These are phyloP conservation scores for Hydractinia echinata DNA, from an alignment of 30 jellyfish, hydroid and myxozoan species.

Conservation along the genomic window DNA sequence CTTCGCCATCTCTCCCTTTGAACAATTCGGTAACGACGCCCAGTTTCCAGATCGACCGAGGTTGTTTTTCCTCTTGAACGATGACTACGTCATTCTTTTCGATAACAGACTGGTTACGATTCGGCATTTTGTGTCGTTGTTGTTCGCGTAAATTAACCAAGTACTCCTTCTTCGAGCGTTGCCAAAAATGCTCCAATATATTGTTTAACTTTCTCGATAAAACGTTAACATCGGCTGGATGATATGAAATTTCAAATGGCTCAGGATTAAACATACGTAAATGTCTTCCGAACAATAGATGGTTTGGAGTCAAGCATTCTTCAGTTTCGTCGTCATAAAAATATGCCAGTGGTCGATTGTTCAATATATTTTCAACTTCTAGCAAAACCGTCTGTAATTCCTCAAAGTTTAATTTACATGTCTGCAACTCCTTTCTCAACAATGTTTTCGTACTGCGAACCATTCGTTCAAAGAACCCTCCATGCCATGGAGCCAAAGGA, in stretches of 20 bases:
- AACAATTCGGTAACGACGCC: neutral
- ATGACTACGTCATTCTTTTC: neutral
- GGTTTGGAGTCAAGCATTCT: neutral
- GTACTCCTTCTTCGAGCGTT: constrained; percentile 49
- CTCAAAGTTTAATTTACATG: constrained; percentile 3
- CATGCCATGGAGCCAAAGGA: constrained; percentile 32
- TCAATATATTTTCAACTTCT: neutral
- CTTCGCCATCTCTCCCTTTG: neutral
- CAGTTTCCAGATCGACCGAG: neutral
- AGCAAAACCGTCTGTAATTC: constrained; percentile 1
- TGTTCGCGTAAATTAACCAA: constrained; percentile 33
- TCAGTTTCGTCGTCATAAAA: neutral
- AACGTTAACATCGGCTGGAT: neutral
- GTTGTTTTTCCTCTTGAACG: neutral
- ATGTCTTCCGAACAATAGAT: neutral
- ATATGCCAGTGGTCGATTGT: constrained; percentile 10
- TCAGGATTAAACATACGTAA: neutral
- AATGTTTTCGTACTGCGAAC: constrained; percentile 5
- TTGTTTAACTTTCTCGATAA: no score
- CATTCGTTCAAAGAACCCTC: neutral
- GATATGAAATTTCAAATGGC: neutral
- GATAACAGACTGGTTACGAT: neutral
- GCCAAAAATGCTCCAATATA: constrained; percentile 27
- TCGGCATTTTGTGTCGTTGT: neutral
- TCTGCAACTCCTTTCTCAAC: constrained; percentile 5